Evolutionary conservation across 2,888 invertebrate genomes (phyloP).

Genomic region (Drosophila ezoana): DNA sequence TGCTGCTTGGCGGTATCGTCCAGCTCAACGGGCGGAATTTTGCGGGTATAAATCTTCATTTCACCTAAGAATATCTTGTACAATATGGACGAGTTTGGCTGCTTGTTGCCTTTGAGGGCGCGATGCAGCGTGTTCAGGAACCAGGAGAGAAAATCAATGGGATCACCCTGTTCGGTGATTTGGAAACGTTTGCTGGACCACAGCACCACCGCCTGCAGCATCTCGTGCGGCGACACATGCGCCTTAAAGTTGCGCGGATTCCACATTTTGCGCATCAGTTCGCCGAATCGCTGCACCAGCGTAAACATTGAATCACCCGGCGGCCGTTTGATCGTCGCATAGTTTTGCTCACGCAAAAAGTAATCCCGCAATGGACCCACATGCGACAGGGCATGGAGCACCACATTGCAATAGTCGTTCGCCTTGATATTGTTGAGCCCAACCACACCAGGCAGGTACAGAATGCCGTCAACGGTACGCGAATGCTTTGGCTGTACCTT

Average conservation of each 20-base stretch:
- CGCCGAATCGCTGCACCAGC: slow-evolving; percentile 96
- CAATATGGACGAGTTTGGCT: slow-evolving; percentile 94
- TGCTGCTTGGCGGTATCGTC: slow-evolving; percentile 94
- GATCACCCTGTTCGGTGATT: slow-evolving; percentile 99
- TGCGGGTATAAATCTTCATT: slow-evolving; percentile 95
- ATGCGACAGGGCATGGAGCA: slow-evolving; percentile 97
- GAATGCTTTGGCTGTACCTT: slow-evolving; percentile 89
- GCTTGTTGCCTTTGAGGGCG: slow-evolving; percentile 96
- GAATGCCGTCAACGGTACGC: slow-evolving; percentile 95
- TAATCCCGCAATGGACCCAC: slow-evolving; percentile 97
- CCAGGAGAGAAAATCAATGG: slow-evolving; percentile 99
- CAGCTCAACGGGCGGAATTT: slow-evolving; percentile 96
- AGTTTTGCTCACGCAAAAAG: slow-evolving; percentile 97
- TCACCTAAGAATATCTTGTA: slow-evolving; percentile 97
- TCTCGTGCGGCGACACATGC: slow-evolving; percentile 99
- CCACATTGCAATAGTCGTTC: slow-evolving; percentile 99
- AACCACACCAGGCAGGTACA: slow-evolving; percentile 98
- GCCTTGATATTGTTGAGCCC: slow-evolving; percentile 99
- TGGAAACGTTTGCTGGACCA: slow-evolving; percentile 99
- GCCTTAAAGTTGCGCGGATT: slow-evolving; percentile 99
- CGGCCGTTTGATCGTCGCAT: slow-evolving; percentile 93
- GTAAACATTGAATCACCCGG: slow-evolving; percentile 97
- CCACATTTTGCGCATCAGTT: slow-evolving; percentile 98
- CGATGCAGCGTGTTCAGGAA: slow-evolving; percentile 98
- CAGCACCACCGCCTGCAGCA: slow-evolving; percentile 98